Evolutionary conservation across 2,113 vertebrate species (phyloP).

Genomic region (Alaudala cheleensis): DNA sequence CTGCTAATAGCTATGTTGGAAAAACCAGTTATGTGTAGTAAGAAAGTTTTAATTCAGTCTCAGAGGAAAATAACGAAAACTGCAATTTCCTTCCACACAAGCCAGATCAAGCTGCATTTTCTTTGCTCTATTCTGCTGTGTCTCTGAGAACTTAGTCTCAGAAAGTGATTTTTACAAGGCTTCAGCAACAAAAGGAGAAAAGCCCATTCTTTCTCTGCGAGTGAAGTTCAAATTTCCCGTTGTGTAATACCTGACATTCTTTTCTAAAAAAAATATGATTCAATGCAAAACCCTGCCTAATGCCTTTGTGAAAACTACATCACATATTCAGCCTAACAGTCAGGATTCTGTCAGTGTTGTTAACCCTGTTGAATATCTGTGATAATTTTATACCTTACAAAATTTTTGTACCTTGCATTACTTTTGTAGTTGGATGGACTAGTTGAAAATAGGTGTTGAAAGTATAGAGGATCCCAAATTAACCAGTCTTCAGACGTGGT

Average conservation of each 20-base stretch:
- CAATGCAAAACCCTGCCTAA: background rate
- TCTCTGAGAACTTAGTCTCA: background rate
- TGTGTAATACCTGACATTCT: background rate
- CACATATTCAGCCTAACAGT: background rate
- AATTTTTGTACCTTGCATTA: background rate
- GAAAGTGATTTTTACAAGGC: background rate
- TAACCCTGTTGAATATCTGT: background rate
- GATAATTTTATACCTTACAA: background rate
- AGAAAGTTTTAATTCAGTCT: background rate
- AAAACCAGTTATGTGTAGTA: background rate
- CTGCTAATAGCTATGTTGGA: background rate
- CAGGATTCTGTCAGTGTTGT: background rate
- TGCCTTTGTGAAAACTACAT: background rate
- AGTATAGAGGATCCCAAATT: background rate
- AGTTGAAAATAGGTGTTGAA: background rate
- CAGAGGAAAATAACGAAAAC: background rate
- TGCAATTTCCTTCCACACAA: background rate
- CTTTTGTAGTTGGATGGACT: background rate
- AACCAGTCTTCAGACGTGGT: background rate
- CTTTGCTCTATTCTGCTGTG: background rate
- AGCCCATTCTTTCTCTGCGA: fast-evolving
- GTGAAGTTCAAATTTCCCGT: background rate
- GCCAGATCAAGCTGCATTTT: background rate
- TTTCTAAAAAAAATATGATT: background rate
- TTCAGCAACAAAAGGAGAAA: background rate